Evolutionary conservation across 92 coral and sea anemone genomes (phyloP).

Genomic region (Actinernus sp.): DNA sequence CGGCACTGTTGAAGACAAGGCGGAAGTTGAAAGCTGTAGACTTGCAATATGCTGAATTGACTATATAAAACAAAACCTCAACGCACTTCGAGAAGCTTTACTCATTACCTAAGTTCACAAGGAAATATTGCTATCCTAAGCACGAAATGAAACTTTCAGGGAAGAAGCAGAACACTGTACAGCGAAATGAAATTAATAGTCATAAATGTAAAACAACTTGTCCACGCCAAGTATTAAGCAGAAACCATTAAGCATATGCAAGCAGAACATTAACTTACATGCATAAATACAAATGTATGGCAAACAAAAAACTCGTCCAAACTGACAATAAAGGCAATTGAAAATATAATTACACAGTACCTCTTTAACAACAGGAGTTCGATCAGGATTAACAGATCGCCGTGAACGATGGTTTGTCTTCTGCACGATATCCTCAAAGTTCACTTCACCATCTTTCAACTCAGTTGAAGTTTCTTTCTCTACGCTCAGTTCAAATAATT

Average conservation of each 20-base stretch:
- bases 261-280: background rate
- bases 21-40: no score
- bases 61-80: no score
- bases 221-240: background rate
- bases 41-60: no score
- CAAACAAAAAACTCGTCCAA: background rate
- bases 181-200: no score
- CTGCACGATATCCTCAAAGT: constrained; percentile 27
- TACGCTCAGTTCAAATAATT: constrained; percentile 32
- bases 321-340: background rate
- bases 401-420: constrained; percentile 52
- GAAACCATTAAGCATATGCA: background rate
- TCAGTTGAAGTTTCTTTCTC: constrained; percentile 10
- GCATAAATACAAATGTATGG: background rate
- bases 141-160: no score
- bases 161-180: no score
- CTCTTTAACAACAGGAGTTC: constrained; percentile 43
- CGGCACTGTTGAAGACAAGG: no score
- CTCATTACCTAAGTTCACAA: no score
- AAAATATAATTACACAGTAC: constrained; percentile 19
- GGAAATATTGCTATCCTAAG: no score
- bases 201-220: background rate
- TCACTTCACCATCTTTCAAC: constrained; percentile 8
- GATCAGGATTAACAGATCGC: constrained; percentile 66
- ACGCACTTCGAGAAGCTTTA: no score